A percentile compares a stretch with the other conserved stretches of the same genome.
Conservation (phyloP, 2,113 vertebrate species). For the Diadophis punctatus region DNA sequence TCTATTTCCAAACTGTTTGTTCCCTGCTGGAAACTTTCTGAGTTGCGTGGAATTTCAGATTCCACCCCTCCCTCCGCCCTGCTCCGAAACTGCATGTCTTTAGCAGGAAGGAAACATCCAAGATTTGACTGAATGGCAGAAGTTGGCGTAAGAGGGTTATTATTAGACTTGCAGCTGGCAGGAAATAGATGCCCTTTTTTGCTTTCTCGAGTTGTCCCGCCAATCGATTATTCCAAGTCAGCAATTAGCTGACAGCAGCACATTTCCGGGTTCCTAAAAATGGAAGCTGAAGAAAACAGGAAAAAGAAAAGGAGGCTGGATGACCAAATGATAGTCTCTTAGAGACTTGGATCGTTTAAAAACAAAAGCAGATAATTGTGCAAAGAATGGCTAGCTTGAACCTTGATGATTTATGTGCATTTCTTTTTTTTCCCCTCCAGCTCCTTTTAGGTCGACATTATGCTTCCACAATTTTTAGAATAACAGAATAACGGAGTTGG, state of each 20-base stretch:
- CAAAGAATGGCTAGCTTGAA: background rate
- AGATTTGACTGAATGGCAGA: background rate
- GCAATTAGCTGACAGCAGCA: background rate
- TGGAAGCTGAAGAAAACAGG: background rate
- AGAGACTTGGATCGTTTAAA: background rate
- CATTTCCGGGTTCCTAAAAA: background rate
- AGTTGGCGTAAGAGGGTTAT: conserved; percentile 6
- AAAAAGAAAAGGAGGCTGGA: background rate
- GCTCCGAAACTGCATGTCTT: background rate
- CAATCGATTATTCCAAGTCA: conserved; percentile 29
- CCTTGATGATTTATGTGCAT: background rate
- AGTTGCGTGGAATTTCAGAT: background rate
- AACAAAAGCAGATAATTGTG: background rate
- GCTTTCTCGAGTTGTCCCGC: conserved; percentile 1
- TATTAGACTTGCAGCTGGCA: conserved; percentile 35
- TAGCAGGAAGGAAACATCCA: background rate
- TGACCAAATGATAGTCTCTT: background rate
- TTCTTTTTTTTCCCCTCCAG: background rate
- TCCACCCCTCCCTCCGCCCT: rapidly evolving
- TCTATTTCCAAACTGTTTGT: background rate
- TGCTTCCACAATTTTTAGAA: background rate
- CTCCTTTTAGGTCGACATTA: background rate
- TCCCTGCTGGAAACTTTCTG: background rate
- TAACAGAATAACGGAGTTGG: background rate
- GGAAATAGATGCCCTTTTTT: background rate